phyloP scores from a whole-genome alignment of 2,797 vertebrate genomes.

The Cuniculus paca region DNA sequence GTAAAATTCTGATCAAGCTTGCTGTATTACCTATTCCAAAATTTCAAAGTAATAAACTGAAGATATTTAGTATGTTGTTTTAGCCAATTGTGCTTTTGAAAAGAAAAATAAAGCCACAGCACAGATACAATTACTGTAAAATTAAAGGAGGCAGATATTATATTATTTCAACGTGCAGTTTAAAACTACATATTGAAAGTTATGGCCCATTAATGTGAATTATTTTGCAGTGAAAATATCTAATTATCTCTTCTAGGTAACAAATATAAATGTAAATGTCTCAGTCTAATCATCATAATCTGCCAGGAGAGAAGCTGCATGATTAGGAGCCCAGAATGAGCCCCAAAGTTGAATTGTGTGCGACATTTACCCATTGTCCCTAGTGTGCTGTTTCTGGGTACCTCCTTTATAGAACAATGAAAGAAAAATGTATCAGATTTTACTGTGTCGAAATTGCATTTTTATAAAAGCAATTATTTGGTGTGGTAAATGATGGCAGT shows the following conservation, averaged over 20 bases:
- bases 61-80: conserved; percentile 42
- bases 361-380: not conserved
- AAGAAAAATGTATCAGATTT: not conserved
- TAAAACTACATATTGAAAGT: conserved; percentile 80
- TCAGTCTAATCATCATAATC: conserved; percentile 74
- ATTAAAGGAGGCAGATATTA: conserved; percentile 81
- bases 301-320: conserved; percentile 51
- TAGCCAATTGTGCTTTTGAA: conserved; percentile 9
- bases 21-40: not conserved
- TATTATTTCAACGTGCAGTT: conserved; percentile 81
- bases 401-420: not conserved
- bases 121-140: conserved; percentile 81
- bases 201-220: conserved; percentile 85
- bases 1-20: not conserved
- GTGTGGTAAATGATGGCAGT: not conserved
- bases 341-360: conserved; percentile 67
- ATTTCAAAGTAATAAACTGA: conserved; percentile 2
- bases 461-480: conserved; percentile 65
- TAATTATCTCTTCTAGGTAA: conserved; percentile 85
- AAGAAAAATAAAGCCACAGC: conserved; percentile 71
- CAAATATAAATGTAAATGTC: conserved; percentile 85
- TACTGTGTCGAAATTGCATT: conserved; percentile 44
- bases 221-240: conserved; percentile 84
- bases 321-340: conserved; percentile 52
- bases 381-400: not conserved